Percentiles rank a stretch among this genome's conserved stretches.
These are phyloP conservation scores for Ornithoptera alexandrae DNA, from an alignment of 2,888 invertebrate genomes.

Conservation along the genomic window DNA sequence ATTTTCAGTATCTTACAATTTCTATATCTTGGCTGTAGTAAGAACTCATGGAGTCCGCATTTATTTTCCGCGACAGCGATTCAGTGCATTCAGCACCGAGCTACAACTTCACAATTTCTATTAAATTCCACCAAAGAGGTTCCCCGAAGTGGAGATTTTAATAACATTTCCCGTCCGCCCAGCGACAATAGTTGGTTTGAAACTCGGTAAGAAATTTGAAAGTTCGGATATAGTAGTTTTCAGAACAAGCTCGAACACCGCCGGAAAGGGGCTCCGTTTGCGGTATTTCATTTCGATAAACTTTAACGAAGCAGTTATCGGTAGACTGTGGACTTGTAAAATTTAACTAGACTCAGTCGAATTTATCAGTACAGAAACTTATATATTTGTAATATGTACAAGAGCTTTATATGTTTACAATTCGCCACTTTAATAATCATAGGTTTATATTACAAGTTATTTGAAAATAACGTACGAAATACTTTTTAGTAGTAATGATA, in stretches of 20 bases:
- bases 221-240: conserved; percentile 8
- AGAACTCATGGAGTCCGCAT: not conserved
- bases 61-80: conserved; percentile 9
- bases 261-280: not conserved
- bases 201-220: not conserved
- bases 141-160: conserved; percentile 16
- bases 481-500: not conserved
- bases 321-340: not conserved
- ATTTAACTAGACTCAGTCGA: not conserved
- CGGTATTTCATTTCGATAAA: conserved; percentile 7
- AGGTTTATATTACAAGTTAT: too few species aligned
- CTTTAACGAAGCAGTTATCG: conserved; percentile 3
- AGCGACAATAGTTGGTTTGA: not conserved
- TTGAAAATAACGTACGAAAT: too few species aligned
- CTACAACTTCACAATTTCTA: conserved; percentile 24
- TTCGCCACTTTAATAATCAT: too few species aligned
- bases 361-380: not conserved
- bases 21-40: conserved; percentile 5
- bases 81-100: conserved; percentile 5
- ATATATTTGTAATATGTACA: not conserved
- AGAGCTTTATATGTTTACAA: too few species aligned
- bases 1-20: conserved; percentile 7
- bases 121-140: conserved; percentile 10
- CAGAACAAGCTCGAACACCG: not conserved
- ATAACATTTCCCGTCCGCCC: conserved; percentile 7